These are phyloP conservation scores for Bucorvus abyssinicus DNA, from an alignment of 2,797 vertebrate genomes.

Conservation along the genomic window DNA sequence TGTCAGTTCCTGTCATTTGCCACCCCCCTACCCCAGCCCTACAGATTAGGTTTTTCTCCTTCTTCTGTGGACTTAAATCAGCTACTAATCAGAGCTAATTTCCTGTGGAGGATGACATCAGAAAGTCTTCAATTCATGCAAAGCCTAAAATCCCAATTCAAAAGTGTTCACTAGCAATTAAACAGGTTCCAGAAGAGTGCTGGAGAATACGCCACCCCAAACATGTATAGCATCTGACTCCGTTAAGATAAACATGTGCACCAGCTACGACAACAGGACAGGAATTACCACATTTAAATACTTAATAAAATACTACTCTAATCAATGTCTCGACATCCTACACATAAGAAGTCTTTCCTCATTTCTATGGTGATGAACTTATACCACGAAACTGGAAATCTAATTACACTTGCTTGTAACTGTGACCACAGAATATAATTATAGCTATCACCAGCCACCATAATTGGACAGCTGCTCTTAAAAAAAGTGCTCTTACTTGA, in stretches of 20 bases:
- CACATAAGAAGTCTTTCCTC: background rate
- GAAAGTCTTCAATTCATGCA: background rate
- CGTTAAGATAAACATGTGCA: background rate
- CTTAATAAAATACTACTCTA: background rate
- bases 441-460: background rate
- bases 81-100: background rate
- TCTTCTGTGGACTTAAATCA: background rate
- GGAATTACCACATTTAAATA: background rate
- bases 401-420: background rate
- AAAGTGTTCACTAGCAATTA: background rate
- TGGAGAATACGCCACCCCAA: background rate
- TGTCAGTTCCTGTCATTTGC: background rate
- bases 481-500: background rate
- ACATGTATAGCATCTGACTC: background rate
- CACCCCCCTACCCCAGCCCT: background rate
- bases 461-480: background rate
- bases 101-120: background rate
- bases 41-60: background rate
- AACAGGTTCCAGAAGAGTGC: background rate
- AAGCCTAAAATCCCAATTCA: background rate
- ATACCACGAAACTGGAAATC: background rate
- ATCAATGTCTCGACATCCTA: background rate
- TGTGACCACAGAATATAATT: background rate
- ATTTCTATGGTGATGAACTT: constrained; percentile 2
- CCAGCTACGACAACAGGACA: background rate